Base-by-base conservation (phyloP, 2,888 invertebrate species). In the Drosophila fungiperda region DNA sequence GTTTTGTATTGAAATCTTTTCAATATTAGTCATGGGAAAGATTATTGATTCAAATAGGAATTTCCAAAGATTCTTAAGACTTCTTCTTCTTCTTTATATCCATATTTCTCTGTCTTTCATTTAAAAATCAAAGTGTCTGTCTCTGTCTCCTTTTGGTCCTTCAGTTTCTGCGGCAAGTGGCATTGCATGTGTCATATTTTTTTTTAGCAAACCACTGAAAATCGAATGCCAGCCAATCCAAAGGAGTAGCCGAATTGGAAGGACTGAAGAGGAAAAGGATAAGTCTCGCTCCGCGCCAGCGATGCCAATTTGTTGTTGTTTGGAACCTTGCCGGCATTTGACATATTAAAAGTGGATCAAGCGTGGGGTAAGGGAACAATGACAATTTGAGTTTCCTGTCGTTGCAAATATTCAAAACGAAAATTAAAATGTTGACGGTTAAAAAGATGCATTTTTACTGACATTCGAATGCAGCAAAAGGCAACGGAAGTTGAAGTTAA, bases 401-500 rank as follows among this genome's bases (percentile, higher is more conserved):
- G 64, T 54, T 58, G 48, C 61, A 78, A 82, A 83, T 77, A 82
- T 80, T 77, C 73, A 73, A 75, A 75, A 57, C 60, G 60, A 65
- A 78, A 83, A 76, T 80, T 78, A 87, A 76, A 85, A 86, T 78
- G 88, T 80, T 78, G 80, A 86, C 79, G 87, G 90, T 89, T 88
- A 90, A 88, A 86, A 73, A 80, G 73, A 73, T 85, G 88, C 80
- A 77, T 87, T 89, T 89, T 81, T 73, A 62, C 64, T 63, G 64
- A 66, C 66, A 62, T 55, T 67, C 45, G n/a, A 54, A 11, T 4
- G 12, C 29, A n/a, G 38, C 15, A n/a, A 8, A 54, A 17, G 6
- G 36, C n/a, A 29, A 26, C 11, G 38, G 26, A 9, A 59, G n/a
- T 48, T 15, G n/a, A 9, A 62, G 1, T 5, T 42, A n/a, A 32